Base-by-base conservation (phyloP, 2,797 vertebrate species). In the Rhinatrema bivittatum region DNA sequence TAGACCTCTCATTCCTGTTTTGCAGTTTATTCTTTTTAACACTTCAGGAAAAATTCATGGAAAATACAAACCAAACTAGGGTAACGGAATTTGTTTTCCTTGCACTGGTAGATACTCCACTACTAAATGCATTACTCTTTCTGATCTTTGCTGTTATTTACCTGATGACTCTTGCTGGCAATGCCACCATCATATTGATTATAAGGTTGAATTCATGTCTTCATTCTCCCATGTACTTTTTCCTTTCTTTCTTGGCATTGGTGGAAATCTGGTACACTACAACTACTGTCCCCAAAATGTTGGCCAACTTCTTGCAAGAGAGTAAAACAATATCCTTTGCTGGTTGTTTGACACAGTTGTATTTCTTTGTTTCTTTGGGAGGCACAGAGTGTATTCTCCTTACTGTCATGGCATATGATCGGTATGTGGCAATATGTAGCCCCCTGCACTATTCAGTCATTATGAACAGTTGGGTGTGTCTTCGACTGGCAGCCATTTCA, bases 271-370 rank as follows among this genome's bases (percentile, higher is more conserved):
- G 31, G 10, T 44, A 44, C 10, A 36, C 42, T 7, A 29, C 42
- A 12, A 16, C 22, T 12, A 12, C 44, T 17, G 36, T 27, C 7
- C 42, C 42, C 20, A 30, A 36, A 24, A 44, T 42, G 5, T 20
- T 36, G 16, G 13, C 13, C 3, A 25, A 19, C 16, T 17, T 44
- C 5, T 18, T 44, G 10, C 12, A 20, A n/a, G 11, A 36, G 16
- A 16, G 36, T 11, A 36, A 31, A 16, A 36, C 10, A 3, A 44
- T 36, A 16, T 36, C 42, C 10, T 44, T 44, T 44, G 26, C 17
- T 15, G 42, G 42, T 5, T 44, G 42, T 20, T 36, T 44, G 25
- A 29, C 21, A 16, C 42, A 44, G 16, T 44, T 44, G 42, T 44
- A 44, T 31, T 34, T 29, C 7, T 44, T 44, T 20, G 30, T 36